phyloP scores from a whole-genome alignment of 2,113 vertebrate genomes.

The Gopherus flavomarginatus region DNA sequence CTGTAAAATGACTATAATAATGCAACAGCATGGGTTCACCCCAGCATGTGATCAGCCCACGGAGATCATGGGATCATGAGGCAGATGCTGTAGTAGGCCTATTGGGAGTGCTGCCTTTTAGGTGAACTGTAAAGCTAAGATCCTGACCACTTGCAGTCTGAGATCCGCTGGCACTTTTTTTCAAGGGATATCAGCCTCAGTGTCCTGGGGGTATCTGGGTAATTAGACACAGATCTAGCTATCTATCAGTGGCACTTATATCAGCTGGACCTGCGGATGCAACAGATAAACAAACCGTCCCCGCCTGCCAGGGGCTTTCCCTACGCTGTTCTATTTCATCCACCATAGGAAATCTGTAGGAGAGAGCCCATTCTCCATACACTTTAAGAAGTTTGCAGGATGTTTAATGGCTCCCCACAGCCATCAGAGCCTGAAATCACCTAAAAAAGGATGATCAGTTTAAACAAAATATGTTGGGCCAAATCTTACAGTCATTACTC shows the following conservation, averaged over 20 bases:
- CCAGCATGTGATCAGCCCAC: background rate
- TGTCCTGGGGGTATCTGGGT: background rate
- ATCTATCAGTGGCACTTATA: background rate
- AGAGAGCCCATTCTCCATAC: background rate
- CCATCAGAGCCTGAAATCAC: background rate
- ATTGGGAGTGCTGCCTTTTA: background rate
- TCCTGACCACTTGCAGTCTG: background rate
- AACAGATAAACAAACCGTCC: too few relatives aligned
- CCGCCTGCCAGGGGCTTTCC: too few relatives aligned
- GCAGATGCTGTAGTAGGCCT: background rate
- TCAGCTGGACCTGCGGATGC: too few relatives aligned
- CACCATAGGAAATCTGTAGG: background rate
- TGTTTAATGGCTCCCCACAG: background rate
- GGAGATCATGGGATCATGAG: rapidly evolving
- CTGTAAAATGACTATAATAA: slow-evolving; percentile 15
- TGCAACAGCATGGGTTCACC: background rate
- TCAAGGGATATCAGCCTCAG: background rate
- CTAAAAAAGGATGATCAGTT: background rate
- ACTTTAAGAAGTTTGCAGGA: background rate
- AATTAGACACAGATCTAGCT: background rate
- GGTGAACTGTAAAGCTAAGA: background rate
- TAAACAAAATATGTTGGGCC: rapidly evolving
- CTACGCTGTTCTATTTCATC: background rate
- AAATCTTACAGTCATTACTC: background rate
- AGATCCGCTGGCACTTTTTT: background rate